Percentiles rank a stretch among this genome's conserved stretches.
Conservation (phyloP, 2,888 invertebrate species). For the Stenolophus ochropezus region DNA sequence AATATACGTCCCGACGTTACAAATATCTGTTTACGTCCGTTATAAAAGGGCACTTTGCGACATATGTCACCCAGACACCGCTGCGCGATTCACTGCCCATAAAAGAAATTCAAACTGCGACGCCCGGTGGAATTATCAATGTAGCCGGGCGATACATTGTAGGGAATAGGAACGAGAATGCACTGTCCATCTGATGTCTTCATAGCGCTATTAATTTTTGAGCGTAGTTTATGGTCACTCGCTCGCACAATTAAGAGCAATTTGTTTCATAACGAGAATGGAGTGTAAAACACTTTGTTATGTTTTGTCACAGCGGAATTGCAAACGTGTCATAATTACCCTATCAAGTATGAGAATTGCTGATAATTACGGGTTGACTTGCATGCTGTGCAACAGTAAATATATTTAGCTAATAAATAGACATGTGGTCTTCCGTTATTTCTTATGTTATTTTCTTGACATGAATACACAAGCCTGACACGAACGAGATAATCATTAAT, state of each 20-base stretch:
- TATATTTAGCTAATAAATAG: background rate
- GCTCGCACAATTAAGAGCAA: background rate
- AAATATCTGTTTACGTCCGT: constrained; percentile 60
- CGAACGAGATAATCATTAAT: too few species aligned
- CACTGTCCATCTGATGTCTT: constrained; percentile 22
- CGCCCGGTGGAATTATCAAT: background rate
- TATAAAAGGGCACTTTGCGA: constrained; percentile 58
- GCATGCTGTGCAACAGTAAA: background rate
- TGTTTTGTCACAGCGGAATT: background rate
- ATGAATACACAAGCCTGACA: too few species aligned
- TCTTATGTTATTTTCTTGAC: too few species aligned
- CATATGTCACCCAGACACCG: constrained; percentile 55
- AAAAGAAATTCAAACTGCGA: constrained; percentile 56
- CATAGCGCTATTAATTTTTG: constrained; percentile 22
- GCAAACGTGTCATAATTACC: background rate
- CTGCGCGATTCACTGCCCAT: constrained; percentile 48
- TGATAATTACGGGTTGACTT: background rate
- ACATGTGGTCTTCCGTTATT: too few species aligned
- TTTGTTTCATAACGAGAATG: background rate
- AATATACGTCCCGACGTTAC: constrained; percentile 53
- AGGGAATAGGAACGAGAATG: too few species aligned
- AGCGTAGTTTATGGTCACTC: constrained; percentile 16
- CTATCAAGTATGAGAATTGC: background rate
- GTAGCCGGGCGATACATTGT: background rate
- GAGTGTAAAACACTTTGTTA: constrained; percentile 1